Evolutionary conservation across 1,140 invertebrate genomes (phyloP).

Genomic region (Diabrotica undecimpunctata): DNA sequence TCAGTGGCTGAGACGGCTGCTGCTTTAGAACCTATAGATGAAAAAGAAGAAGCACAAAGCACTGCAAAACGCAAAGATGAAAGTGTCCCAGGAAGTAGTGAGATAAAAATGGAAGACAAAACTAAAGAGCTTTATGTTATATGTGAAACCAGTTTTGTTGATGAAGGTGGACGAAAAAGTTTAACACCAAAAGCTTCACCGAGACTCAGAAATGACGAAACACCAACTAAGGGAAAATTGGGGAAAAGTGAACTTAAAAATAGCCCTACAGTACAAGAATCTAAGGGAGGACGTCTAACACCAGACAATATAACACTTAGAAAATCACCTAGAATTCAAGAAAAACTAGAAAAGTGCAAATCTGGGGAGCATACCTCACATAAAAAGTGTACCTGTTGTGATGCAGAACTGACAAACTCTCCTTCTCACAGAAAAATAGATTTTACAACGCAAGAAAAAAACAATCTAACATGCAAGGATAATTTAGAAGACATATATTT

Average conservation of each 20-base stretch:
- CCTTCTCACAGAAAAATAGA: neutral
- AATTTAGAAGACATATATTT: neutral
- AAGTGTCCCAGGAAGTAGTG: neutral
- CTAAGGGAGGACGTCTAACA: neutral
- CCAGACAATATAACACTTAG: slow-evolving; percentile 6
- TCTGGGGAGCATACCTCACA: neutral
- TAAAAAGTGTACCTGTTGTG: neutral
- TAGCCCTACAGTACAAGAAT: neutral
- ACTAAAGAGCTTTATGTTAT: slow-evolving; percentile 10
- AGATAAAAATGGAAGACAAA: slow-evolving; percentile 6
- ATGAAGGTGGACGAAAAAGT: slow-evolving; percentile 7
- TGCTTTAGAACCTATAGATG: slow-evolving; percentile 10
- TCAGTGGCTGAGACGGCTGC: slow-evolving; percentile 5
- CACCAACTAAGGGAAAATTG: too few species aligned
- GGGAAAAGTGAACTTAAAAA: neutral
- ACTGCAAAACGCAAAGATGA: slow-evolving; percentile 1
- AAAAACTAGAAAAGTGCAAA: slow-evolving; percentile 2
- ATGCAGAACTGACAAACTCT: neutral
- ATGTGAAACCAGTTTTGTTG: slow-evolving; percentile 14
- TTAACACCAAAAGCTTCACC: slow-evolving; percentile 2
- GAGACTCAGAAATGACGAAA: too few species aligned
- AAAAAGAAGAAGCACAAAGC: slow-evolving; percentile 6
- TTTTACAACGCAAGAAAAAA: too few species aligned
- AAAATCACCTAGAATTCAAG: slow-evolving; percentile 20
- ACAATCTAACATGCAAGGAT: neutral